Percentiles rank a stretch among this genome's conserved stretches.
Conservation (phyloP, 2,113 vertebrate species). For the Lethenteron reissneri region DNA sequence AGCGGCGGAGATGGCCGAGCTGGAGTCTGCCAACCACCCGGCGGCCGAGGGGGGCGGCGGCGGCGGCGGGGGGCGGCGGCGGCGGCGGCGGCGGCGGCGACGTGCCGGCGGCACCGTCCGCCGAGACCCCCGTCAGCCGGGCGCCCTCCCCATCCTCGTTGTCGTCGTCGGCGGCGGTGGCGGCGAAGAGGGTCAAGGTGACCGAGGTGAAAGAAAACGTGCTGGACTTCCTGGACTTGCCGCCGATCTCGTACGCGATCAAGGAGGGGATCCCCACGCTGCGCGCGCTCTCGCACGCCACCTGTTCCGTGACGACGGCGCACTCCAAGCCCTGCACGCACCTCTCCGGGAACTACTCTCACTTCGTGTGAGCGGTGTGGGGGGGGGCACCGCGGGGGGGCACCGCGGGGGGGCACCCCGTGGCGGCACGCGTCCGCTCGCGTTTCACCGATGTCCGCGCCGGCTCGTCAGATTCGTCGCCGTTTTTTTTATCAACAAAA, state of each 20-base stretch:
- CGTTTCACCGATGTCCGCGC: no score
- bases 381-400: background rate
- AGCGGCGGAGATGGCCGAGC: conserved; percentile 61
- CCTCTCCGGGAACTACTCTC: conserved; percentile 89
- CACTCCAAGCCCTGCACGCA: conserved; percentile 87
- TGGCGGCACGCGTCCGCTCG: no score
- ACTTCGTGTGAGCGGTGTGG: conserved; percentile 44
- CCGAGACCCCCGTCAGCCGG: background rate
- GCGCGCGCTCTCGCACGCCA: conserved; percentile 47
- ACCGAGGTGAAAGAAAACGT: no score
- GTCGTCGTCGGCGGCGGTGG: no score
- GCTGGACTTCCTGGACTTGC: no score
- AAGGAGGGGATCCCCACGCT: conserved; percentile 44
- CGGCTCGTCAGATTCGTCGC: no score
- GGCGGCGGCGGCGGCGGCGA: conserved; percentile 48
- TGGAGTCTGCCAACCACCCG: conserved; percentile 59
- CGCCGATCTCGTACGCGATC: conserved; percentile 31
- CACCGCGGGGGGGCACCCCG: background rate
- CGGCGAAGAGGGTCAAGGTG: no score
- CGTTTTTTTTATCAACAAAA: no score
- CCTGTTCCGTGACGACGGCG: conserved; percentile 66
- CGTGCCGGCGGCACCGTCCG: conserved; percentile 13
- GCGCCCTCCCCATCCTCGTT: no score
- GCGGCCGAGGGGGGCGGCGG: conserved; percentile 74
- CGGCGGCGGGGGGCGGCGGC: conserved; percentile 52